Base-by-base conservation (phyloP, 1,140 invertebrate species). In the Triops longicaudatus region DNA sequence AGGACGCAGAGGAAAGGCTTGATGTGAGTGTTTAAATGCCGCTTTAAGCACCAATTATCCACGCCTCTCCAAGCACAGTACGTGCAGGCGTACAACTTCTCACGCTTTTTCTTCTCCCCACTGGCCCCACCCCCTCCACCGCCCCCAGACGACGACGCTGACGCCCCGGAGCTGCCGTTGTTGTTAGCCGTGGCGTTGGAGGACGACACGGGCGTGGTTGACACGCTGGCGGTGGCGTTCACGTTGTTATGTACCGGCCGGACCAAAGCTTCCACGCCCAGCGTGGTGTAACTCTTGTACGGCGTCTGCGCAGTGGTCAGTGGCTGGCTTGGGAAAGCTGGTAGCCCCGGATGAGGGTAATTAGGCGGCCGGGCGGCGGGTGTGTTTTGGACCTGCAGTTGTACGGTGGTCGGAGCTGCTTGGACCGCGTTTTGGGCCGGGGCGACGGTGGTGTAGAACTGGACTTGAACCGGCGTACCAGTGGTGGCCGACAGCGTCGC, bases 11-110 rank as follows among this genome's bases (percentile, higher is more conserved):
- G 90, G 83, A 93, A 96, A 22, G 94, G 94, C 83, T 95, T 96
- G 81, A 95, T 88, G 84, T 96, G 94, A 22, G 94, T 96, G 84
- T 96, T 96, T 74, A 96, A 86, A 83, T 96, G 94, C 10, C 94
- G 87, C 84, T 96, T 95, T 74, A 96, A 85, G 80, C 93, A 95
- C 94, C 94, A 96, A 82, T 95, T 95, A 84, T 96, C 94, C n/a
- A 93, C 93, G 0, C 94, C 94, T 22, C 91, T 92, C 93, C 93
- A 96, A 2, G 93, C 88, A 83, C 94, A 96, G 82, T 94, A 95
- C 80, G 91, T 91, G 84, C 93, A 95, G 73, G 89, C 89, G 84
- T 93, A 95, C 80, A 91, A 82, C 79, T 86, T 87, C 74, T 87
- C 83, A 80, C 84, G 83, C 81, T 80, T 81, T 80, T 81, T 87